Evolutionary conservation across 1,140 invertebrate genomes (phyloP).

Genomic region (Camponotus pennsylvanicus): DNA sequence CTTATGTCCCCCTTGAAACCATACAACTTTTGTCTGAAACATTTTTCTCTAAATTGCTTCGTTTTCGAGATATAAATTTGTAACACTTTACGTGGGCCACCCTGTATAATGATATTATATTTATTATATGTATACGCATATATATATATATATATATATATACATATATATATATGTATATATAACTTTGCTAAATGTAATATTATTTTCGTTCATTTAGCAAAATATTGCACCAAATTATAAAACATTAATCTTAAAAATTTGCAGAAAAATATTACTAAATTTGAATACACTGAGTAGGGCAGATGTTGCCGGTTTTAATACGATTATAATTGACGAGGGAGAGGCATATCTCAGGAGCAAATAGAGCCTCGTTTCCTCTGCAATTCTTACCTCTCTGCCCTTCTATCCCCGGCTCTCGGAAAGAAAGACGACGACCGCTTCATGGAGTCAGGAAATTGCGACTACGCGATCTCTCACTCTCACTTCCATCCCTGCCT

Average conservation of each 20-base stretch:
- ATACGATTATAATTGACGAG: slow-evolving; percentile 54
- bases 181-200: not conserved
- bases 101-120: too few relatives aligned
- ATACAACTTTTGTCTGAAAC: too few relatives aligned
- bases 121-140: too few relatives aligned
- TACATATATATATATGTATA: not conserved
- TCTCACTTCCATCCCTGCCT: not conserved
- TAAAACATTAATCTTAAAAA: not conserved
- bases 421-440: slow-evolving; percentile 49
- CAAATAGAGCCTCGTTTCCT: slow-evolving; percentile 57
- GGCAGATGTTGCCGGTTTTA: slow-evolving; percentile 29
- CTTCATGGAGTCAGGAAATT: slow-evolving; percentile 55
- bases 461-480: slow-evolving; percentile 48
- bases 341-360: slow-evolving; percentile 43
- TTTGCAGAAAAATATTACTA: not conserved
- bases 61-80: too few relatives aligned
- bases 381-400: not conserved
- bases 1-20: too few relatives aligned
- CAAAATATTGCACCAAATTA: not conserved
- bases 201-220: not conserved
- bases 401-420: slow-evolving; percentile 13
- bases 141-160: too few relatives aligned
- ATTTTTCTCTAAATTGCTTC: too few relatives aligned
- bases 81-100: too few relatives aligned
- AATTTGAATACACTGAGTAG: not conserved